phyloP scores from a whole-genome alignment of 1,140 invertebrate genomes.

The Pseudomyrmex cubaensis region DNA sequence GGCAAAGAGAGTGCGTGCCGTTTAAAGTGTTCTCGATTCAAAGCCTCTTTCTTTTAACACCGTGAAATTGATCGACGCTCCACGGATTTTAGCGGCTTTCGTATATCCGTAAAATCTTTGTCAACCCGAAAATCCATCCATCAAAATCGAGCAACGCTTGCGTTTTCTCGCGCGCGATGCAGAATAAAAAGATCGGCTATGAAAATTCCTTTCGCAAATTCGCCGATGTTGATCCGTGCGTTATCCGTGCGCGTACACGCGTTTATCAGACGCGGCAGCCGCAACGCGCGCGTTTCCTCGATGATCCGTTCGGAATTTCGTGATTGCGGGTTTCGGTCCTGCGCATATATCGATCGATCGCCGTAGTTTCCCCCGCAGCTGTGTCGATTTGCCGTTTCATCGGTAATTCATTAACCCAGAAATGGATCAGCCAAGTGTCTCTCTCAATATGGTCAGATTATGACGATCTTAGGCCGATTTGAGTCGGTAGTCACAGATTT shows the following conservation, averaged over 20 bases:
- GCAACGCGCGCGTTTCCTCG: background rate
- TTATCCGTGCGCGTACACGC: background rate
- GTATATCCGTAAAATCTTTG: constrained; percentile 73
- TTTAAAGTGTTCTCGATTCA: constrained; percentile 62
- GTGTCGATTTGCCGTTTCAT: constrained; percentile 65
- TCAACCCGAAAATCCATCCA: constrained; percentile 66
- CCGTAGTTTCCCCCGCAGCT: constrained; percentile 34
- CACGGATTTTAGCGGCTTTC: constrained; percentile 67
- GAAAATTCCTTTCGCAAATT: constrained; percentile 53
- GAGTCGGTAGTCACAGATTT: background rate
- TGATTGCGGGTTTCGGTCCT: constrained; percentile 17
- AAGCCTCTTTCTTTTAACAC: constrained; percentile 65
- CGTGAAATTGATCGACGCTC: constrained; percentile 77
- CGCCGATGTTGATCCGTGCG: background rate
- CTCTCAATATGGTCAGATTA: constrained; percentile 23
- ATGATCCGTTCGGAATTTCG: constrained; percentile 15
- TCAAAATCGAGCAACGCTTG: constrained; percentile 54
- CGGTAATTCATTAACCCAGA: constrained; percentile 61
- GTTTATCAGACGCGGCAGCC: constrained; percentile 9
- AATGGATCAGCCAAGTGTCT: constrained; percentile 48
- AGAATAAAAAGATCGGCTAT: background rate
- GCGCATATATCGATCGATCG: constrained; percentile 42
- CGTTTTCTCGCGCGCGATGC: background rate
- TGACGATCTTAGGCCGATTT: constrained; percentile 34
- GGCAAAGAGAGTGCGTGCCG: constrained; percentile 8